These are phyloP conservation scores for Nilaparvata lugens DNA, from an alignment of 1,140 invertebrate genomes.

Conservation along the genomic window DNA sequence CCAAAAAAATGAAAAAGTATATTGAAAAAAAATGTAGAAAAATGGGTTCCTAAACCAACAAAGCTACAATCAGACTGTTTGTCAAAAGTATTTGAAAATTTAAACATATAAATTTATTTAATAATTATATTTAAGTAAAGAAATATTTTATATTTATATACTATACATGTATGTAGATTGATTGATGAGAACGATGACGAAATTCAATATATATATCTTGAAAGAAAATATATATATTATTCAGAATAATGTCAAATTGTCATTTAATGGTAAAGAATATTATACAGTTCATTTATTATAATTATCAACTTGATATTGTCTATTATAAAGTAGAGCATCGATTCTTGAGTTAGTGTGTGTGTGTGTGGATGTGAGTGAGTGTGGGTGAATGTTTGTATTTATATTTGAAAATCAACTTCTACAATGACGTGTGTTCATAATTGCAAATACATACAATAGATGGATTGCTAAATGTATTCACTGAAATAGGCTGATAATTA, in stretches of 20 bases:
- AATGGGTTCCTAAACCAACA: neutral
- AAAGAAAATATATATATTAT: neutral
- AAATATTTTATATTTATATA: constrained; percentile 3
- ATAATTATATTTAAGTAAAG: constrained; percentile 7
- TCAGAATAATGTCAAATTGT: neutral
- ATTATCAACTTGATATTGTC: neutral
- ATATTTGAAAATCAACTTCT: no score
- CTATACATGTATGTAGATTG: neutral
- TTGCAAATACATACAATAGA: no score
- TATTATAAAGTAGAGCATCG: no score
- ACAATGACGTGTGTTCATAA: no score
- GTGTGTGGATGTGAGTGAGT: no score
- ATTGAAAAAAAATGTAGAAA: constrained; percentile 8
- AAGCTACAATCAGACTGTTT: constrained; percentile 24
- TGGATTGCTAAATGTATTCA: no score
- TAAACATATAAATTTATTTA: constrained; percentile 11
- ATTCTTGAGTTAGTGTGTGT: no score
- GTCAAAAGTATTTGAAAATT: constrained; percentile 21
- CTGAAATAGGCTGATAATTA: no score
- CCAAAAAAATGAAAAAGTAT: neutral
- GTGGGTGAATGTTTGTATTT: no score
- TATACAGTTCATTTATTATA: neutral
- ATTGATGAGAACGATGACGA: neutral
- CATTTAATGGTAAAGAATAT: neutral
- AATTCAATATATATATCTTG: neutral